A percentile compares a stretch with the other conserved stretches of the same genome.
These are phyloP conservation scores for Xiphias gladius DNA, from an alignment of 2,113 vertebrate species.

Conservation along the genomic window DNA sequence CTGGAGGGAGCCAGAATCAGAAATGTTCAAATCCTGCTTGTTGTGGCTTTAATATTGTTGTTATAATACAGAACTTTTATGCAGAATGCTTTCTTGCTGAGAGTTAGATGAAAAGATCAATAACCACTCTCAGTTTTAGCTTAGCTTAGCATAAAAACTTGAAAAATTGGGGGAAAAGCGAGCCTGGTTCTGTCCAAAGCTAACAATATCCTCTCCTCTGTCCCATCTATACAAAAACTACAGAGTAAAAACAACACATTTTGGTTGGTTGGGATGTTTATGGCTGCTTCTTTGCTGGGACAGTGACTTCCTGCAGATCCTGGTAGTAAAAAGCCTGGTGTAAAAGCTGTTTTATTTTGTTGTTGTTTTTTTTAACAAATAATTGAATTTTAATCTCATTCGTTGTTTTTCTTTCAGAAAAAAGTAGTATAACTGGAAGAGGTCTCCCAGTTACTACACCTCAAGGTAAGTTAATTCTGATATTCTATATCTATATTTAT, in stretches of 20 bases:
- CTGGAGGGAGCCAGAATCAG: too few relatives aligned
- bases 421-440: background rate
- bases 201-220: background rate
- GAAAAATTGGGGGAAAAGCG: too few relatives aligned
- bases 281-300: background rate
- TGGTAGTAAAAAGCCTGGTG: too few relatives aligned
- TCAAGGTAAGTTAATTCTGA: constrained; percentile 58
- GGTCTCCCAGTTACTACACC: background rate
- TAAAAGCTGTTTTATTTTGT: too few relatives aligned
- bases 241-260: too few relatives aligned
- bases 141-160: background rate
- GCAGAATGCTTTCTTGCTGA: background rate
- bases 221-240: background rate
- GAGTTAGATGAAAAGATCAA: background rate
- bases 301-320: background rate
- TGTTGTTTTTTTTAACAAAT: background rate
- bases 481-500: too few relatives aligned
- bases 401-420: constrained; percentile 50
- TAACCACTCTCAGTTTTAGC: background rate
- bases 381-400: background rate
- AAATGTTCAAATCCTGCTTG: background rate
- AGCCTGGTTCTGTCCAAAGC: background rate
- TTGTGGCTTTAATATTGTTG: background rate
- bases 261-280: background rate
- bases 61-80: background rate